A percentile compares a stretch with the other conserved stretches of the same genome.
Conservation (phyloP, 92 coral and sea anemone species). For the Porites rus region DNA sequence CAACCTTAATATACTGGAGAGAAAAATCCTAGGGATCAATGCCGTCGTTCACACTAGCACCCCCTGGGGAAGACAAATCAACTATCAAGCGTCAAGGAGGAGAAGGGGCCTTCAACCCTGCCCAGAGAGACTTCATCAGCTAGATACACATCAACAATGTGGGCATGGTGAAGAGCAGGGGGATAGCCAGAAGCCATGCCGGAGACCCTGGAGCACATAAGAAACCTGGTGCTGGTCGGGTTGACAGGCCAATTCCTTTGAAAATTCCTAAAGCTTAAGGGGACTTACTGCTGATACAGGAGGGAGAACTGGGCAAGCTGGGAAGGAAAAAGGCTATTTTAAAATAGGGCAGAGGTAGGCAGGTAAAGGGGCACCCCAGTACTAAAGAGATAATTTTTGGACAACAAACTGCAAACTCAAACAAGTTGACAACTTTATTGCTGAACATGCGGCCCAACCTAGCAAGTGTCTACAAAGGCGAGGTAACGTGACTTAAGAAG, state of each 20-base stretch:
- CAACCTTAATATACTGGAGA: slow-evolving; percentile 29
- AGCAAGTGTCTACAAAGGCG: background rate
- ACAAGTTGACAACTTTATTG: slow-evolving; percentile 4
- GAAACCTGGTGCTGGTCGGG: slow-evolving; percentile 25
- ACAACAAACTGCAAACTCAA: slow-evolving; percentile 13
- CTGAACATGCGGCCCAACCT: background rate
- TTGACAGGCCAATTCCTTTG: slow-evolving; percentile 23
- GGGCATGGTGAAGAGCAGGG: slow-evolving; percentile 48
- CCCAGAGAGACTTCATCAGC: slow-evolving; percentile 20
- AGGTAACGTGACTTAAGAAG: background rate
- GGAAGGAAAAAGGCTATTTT: background rate
- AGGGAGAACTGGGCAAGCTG: background rate
- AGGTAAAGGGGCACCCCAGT: background rate
- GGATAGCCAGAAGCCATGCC: slow-evolving; percentile 31
- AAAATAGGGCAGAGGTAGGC: background rate
- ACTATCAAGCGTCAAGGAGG: slow-evolving; percentile 46
- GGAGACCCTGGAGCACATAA: slow-evolving; percentile 39
- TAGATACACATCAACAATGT: slow-evolving; percentile 49
- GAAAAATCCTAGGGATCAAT: slow-evolving; percentile 29
- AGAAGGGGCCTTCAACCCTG: slow-evolving; percentile 51
- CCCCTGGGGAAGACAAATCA: slow-evolving; percentile 35
- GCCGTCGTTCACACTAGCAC: slow-evolving; percentile 60
- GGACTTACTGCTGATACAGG: slow-evolving; percentile 8
- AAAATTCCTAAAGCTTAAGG: background rate
- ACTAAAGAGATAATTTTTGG: slow-evolving; percentile 3